Conservation (phyloP, 2,797 vertebrate genomes). For the Gymnoscopelus braueri region DNA sequence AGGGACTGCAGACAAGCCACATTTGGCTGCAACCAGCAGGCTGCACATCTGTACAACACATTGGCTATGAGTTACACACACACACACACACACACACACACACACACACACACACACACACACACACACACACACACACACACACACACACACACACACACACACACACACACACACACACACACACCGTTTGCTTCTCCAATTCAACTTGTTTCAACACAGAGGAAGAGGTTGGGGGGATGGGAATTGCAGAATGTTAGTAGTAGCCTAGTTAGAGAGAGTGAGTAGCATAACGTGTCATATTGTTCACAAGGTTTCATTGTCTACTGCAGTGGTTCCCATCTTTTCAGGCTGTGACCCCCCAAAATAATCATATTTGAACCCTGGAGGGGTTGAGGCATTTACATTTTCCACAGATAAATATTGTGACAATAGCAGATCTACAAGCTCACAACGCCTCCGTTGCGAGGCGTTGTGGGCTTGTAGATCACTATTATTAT, state of each 20-base stretch:
- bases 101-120: not conserved
- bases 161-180: not conserved
- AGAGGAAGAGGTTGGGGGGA: not conserved
- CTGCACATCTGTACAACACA: constrained; percentile 66
- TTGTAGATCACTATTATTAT: no score
- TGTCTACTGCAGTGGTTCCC: no score
- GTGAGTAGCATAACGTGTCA: not conserved
- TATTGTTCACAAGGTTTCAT: constrained; percentile 16
- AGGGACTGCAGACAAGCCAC: constrained; percentile 73
- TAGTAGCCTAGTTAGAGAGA: not conserved
- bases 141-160: not conserved
- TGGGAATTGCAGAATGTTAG: not conserved
- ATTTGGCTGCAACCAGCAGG: constrained; percentile 66
- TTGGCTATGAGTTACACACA: constrained; percentile 46
- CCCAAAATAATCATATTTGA: no score
- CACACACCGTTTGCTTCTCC: not conserved
- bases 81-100: constrained; percentile 17
- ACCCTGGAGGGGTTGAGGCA: no score
- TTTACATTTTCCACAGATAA: no score
- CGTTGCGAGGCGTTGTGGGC: no score
- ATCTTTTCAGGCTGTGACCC: no score
- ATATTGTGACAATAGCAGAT: no score
- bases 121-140: not conserved
- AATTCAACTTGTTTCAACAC: constrained; percentile 60
- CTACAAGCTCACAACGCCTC: no score